Conservation (phyloP, 2,113 vertebrate species). For the Acanthisitta chloris region DNA sequence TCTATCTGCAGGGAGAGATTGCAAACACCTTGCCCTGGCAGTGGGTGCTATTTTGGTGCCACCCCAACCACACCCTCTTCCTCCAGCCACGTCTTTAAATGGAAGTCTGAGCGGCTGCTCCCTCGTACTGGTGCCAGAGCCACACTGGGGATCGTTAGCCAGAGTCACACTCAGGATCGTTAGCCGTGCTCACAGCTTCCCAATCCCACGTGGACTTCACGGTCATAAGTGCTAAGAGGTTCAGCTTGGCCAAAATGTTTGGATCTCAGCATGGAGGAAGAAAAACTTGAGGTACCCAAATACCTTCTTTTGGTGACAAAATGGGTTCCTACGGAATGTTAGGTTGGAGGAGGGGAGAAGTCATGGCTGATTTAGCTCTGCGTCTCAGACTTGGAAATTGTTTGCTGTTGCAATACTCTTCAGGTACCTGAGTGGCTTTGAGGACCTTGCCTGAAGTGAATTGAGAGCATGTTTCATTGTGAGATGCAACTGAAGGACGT, state of each 20-base stretch:
- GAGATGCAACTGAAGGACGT: not conserved
- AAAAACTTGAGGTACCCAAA: slow-evolving; percentile 35
- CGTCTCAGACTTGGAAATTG: not conserved
- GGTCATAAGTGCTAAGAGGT: not conserved
- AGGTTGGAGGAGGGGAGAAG: not conserved
- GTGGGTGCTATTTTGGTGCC: not conserved
- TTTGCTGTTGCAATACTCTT: not conserved
- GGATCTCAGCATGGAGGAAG: not conserved
- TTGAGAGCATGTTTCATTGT: not conserved
- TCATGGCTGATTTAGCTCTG: not conserved
- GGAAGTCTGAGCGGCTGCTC: not conserved
- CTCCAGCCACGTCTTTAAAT: slow-evolving; percentile 20
- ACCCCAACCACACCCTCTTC: slow-evolving; percentile 10
- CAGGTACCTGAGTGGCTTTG: not conserved
- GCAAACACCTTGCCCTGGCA: not conserved
- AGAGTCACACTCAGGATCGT: not conserved
- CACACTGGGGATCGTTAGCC: fast-evolving
- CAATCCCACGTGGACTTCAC: not conserved
- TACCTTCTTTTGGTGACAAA: not conserved
- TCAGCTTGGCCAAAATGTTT: not conserved
- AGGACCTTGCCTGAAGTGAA: not conserved
- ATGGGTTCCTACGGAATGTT: not conserved
- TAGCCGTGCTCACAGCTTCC: not conserved
- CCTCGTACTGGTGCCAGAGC: not conserved
- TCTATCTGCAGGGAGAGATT: not conserved